These are phyloP conservation scores for Euproctis similis DNA, from an alignment of 2,888 invertebrate species.

Conservation along the genomic window DNA sequence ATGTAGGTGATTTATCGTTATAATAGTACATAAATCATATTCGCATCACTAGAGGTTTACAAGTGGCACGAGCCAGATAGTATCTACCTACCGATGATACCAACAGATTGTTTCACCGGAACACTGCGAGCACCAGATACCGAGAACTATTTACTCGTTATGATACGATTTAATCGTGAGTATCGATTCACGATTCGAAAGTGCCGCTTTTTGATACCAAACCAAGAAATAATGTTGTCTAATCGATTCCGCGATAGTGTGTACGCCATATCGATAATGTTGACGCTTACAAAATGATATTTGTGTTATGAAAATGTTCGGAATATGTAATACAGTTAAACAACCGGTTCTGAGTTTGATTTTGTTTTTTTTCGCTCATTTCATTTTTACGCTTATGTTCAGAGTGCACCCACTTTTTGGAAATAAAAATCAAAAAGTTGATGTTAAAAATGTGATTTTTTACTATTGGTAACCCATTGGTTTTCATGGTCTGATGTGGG, in stretches of 20 bases:
- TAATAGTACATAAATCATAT: constrained; percentile 13
- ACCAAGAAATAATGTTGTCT: constrained; percentile 13
- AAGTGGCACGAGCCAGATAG: constrained; percentile 72
- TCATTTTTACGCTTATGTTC: no score
- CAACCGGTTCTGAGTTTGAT: no score
- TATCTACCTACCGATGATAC: constrained; percentile 67
- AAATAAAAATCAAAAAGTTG: no score
- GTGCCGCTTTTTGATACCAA: constrained; percentile 32
- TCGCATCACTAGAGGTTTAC: constrained; percentile 53
- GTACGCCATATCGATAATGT: constrained; percentile 6
- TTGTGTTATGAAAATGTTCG: no score
- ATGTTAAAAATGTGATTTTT: no score
- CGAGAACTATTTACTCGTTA: constrained; percentile 43
- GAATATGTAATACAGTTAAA: no score
- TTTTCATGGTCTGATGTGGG: no score
- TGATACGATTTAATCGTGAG: constrained; percentile 47
- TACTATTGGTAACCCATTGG: no score
- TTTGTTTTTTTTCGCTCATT: no score
- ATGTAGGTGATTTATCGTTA: no score
- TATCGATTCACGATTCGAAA: constrained; percentile 47
- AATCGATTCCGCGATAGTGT: constrained; percentile 5
- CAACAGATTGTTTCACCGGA: constrained; percentile 67
- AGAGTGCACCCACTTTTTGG: no score
- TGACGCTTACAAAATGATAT: no score
- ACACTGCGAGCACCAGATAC: constrained; percentile 45